Evolutionary conservation across 2,113 vertebrate species (phyloP).

Genomic region (Myrmecophaga tridactyla): DNA sequence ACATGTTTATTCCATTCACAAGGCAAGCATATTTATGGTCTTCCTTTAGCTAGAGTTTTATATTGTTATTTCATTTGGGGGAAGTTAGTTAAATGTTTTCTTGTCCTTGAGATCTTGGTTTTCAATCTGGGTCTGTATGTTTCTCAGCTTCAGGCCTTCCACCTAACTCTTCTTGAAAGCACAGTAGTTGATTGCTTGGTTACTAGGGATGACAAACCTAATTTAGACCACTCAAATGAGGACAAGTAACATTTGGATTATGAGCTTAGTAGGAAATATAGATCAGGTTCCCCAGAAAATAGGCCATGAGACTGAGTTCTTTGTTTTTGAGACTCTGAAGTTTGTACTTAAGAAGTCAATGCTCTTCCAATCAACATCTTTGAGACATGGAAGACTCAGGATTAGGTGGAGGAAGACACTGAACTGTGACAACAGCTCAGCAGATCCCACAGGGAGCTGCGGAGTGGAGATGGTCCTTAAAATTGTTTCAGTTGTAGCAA

Average conservation of each 20-base stretch:
- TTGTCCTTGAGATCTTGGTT: not conserved
- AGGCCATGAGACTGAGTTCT: not conserved
- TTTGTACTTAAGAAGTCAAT: not conserved
- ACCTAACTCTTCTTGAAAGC: not conserved
- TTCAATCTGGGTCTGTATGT: not conserved
- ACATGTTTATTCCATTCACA: not conserved
- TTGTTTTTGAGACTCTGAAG: not conserved
- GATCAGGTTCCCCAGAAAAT: not conserved
- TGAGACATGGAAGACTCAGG: not conserved
- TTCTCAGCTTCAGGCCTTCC: not conserved
- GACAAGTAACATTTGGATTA: not conserved
- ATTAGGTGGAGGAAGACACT: not conserved
- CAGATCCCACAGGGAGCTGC: not conserved
- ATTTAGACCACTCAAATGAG: not conserved
- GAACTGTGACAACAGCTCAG: not conserved
- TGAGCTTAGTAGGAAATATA: not conserved
- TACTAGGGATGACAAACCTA: not conserved
- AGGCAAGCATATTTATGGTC: not conserved
- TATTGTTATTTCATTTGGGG: not conserved
- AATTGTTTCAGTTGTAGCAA: not conserved
- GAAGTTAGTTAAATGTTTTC: not conserved
- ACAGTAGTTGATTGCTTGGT: conserved; percentile 6
- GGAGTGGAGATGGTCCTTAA: not conserved
- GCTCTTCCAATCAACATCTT: not conserved
- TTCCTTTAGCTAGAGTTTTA: not conserved